These are phyloP conservation scores for Tethya wilhelma DNA, from an alignment of 37 sponge, comb jelly and placozoan genomes.

Conservation along the genomic window DNA sequence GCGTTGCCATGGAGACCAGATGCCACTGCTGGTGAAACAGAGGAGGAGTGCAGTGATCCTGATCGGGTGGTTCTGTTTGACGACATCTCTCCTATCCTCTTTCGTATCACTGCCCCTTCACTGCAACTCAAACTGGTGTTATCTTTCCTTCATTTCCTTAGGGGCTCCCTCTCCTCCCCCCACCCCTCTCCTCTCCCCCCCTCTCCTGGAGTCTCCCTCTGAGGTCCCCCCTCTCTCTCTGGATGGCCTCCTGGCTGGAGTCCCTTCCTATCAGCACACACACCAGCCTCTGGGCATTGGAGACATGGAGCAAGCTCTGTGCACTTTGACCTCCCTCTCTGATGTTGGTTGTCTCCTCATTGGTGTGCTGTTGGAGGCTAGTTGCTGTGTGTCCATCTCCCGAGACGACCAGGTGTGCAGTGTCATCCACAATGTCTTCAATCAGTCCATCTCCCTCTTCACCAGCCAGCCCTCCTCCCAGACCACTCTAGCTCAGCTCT, in stretches of 20 bases:
- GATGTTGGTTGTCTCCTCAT: too few species aligned
- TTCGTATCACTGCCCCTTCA: conserved; percentile 32
- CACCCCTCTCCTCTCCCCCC: conserved; percentile 5
- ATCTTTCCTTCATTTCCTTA: conserved; percentile 71
- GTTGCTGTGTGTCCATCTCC: too few species aligned
- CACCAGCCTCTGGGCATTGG: too few species aligned
- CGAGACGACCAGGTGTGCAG: too few species aligned
- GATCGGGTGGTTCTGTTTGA: conserved; percentile 84
- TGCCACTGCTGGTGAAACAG: conserved; percentile 12
- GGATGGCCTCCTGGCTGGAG: not conserved
- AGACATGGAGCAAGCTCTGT: too few species aligned
- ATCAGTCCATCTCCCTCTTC: conserved; percentile 61
- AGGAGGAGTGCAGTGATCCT: conserved; percentile 72
- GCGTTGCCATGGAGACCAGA: conserved; percentile 66
- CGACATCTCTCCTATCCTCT: conserved; percentile 66
- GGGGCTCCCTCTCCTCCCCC: conserved; percentile 39
- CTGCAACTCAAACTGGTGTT: conserved; percentile 51
- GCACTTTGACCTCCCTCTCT: conserved; percentile 5
- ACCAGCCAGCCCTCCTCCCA: not conserved
- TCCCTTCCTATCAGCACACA: not conserved
- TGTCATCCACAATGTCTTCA: conserved; percentile 51
- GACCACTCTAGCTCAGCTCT: conserved; percentile 34
- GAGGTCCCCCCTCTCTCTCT: not conserved
- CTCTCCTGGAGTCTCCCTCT: not conserved
- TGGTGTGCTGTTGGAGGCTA: too few species aligned